Base-by-base conservation (phyloP, 2,113 vertebrate genomes). In the Himantopus leucocephalus region DNA sequence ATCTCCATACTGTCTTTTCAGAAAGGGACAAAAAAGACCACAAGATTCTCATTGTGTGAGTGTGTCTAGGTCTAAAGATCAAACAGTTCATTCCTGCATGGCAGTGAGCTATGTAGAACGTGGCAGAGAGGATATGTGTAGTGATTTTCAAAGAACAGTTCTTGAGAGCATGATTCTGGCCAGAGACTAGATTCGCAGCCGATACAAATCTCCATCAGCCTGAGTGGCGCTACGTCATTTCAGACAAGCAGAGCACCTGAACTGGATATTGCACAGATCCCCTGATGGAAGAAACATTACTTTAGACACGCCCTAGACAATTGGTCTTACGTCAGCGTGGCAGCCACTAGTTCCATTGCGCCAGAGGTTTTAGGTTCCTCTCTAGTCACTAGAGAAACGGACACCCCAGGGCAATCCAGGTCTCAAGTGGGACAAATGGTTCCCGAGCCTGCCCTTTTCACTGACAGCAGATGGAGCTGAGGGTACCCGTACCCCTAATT, bases 191-290 rank as follows among this genome's bases (percentile, higher is more conserved):
- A 50, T 73, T 21, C 72, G 50, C 32, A 19, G 72, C 47, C 4
- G 2, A 5, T 50, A 35, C 10, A 60, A 56, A 43, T 47, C 58
- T 47, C 58, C 45, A 9, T 45, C 52, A n/a, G 47, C 34, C 41
- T 3, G 0, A 68, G 52, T 10, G 37, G 20, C 2, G 0, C 72
- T 48, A 29, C 3, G 1, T 27, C 47, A 32, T 39, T 63, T 67
- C 50, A 30, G 78, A 35, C 34, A 35, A 73, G 56, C 50, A 21
- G 50, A 74, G 63, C 29, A 53, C 45, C 48, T 53, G 30, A 15
- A 19, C 45, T 56, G 64, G 67, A 10, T 72, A 15, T 45, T 52
- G 17, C 47, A 34, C 12, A 30, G 37, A 30, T 66, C 22, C n/a
- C 58, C 35, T 71, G 12, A 14, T 3, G 14, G 64, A 59, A 34